Evolutionary conservation across 2,113 vertebrate species (phyloP), one percentile per base, ranked within the genome.

Genomic region (Podocnemis expansa): DNA sequence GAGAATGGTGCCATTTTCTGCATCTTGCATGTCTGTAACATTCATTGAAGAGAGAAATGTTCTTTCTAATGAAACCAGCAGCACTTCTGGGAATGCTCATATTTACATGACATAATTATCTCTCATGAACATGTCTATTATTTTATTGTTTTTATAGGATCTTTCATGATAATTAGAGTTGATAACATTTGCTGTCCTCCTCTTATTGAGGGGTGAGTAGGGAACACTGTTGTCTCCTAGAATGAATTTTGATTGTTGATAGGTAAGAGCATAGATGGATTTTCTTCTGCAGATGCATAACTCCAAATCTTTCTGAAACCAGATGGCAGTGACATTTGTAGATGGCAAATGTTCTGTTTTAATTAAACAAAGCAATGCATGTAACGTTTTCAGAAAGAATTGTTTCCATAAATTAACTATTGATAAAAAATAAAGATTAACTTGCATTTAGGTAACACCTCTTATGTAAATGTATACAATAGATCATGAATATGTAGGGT

Each of bases 101-200:
- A 96, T 95, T 96, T 91, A 85, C 56, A 21, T 96, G 94, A 95
- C 87, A 91, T 92, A 95, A 97, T 97, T 97, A 80, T 97, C 91
- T 96, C 85, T 96, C 86, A 45, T 89, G 85, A 97, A 96, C 0
- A 1, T 94, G 70, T 96, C 95, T 97, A 96, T 97, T 97, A 31
- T 56, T 85, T 89, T 80, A 93, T 90, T 96, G 87, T 97, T 97
- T 96, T 94, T 91, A 95, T 95, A 89, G 78, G 38, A 82, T 89
- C 54, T 96, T 97, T 93, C 56, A 54, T 90, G 78, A 93, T 96
- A 97, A 97, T 94, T 93, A 93, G 94, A 96, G 92, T 56, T 1
- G 1, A 85, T 92, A 88, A 89, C 84, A 84, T 96, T 97, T 97
- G 84, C 70, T 91, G 70, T 22, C 54, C 93, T 83, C 67, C 10